These are phyloP conservation scores for Fistularia commersonii DNA, from an alignment of 2,797 vertebrate species.

Conservation along the genomic window DNA sequence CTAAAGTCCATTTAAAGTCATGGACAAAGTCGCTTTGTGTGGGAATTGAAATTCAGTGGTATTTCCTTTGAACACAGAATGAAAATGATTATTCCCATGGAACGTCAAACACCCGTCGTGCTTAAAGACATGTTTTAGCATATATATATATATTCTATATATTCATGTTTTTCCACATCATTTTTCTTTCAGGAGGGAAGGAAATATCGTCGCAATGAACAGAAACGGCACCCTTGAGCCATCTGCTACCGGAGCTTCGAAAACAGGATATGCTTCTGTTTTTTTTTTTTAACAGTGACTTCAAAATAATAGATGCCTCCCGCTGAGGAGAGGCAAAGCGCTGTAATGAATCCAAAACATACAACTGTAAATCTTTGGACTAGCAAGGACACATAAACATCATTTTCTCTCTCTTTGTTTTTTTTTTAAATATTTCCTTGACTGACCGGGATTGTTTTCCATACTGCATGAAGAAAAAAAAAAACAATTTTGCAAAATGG, in stretches of 20 bases:
- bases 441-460: constrained; percentile 28
- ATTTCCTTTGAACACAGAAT: constrained; percentile 46
- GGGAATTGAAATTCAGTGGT: constrained; percentile 37
- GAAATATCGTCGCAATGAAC: too few relatives aligned
- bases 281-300: too few relatives aligned
- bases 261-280: too few relatives aligned
- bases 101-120: constrained; percentile 33
- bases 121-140: constrained; percentile 35
- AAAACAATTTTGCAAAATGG: constrained; percentile 83
- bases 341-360: constrained; percentile 5
- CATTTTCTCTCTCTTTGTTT: not conserved
- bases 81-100: constrained; percentile 32
- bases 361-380: not conserved
- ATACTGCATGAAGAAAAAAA: not conserved
- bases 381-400: constrained; percentile 1
- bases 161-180: too few relatives aligned
- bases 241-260: too few relatives aligned
- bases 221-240: too few relatives aligned
- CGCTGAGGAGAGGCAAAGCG: constrained; percentile 1
- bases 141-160: constrained; percentile 4
- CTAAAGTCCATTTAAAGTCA: too few relatives aligned
- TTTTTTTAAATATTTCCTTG: constrained; percentile 2
- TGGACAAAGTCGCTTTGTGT: too few relatives aligned
- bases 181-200: too few relatives aligned
- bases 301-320: not conserved